These are phyloP conservation scores for Tetramorium simillimum DNA, from an alignment of 1,140 invertebrate species.

Conservation along the genomic window DNA sequence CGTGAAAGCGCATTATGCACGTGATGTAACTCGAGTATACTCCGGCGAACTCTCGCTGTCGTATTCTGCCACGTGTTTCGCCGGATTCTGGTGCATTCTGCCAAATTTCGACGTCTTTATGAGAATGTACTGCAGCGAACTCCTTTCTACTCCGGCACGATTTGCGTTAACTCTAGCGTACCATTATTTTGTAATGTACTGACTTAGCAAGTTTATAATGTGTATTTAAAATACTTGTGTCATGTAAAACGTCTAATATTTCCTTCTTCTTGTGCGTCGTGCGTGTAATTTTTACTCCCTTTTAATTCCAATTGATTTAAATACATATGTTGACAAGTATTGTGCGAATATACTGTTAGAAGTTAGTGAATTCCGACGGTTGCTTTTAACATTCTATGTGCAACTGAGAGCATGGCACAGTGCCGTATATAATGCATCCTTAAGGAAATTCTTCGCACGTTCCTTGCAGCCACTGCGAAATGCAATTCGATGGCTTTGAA, in stretches of 20 bases:
- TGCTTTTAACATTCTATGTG: constrained; percentile 51
- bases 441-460: constrained; percentile 57
- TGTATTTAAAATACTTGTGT: neutral
- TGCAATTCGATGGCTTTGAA: constrained; percentile 33
- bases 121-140: neutral
- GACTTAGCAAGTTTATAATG: neutral
- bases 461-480: constrained; percentile 29
- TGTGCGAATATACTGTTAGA: constrained; percentile 16
- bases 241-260: neutral
- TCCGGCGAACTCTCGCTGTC: neutral
- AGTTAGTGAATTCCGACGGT: constrained; percentile 41
- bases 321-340: neutral
- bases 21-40: neutral
- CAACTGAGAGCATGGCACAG: neutral
- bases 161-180: neutral
- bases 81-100: neutral
- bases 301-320: constrained; percentile 19
- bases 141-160: neutral
- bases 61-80: neutral
- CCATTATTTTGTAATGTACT: neutral
- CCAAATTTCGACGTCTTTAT: neutral
- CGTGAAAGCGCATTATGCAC: neutral
- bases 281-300: neutral
- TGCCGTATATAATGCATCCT: constrained; percentile 50
- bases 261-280: neutral